Conservation (phyloP, 92 coral and sea anemone genomes). For the Porites rus region DNA sequence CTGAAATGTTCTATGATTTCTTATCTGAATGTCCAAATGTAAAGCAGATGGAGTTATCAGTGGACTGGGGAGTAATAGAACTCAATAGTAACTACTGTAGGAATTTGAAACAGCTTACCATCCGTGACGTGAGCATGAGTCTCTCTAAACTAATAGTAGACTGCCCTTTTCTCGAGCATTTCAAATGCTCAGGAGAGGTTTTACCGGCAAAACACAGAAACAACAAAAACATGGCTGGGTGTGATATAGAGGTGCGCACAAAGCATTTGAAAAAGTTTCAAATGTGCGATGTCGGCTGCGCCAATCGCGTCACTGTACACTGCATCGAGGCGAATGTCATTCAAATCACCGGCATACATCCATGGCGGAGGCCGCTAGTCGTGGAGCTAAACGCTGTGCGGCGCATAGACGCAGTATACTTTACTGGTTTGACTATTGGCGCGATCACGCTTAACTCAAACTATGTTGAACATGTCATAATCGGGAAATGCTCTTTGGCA, state of each 20-base stretch:
- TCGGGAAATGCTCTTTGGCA: conserved; percentile 70
- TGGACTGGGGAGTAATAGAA: conserved; percentile 67
- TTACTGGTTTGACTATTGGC: conserved; percentile 53
- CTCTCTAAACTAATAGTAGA: conserved; percentile 59
- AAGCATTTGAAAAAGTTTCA: conserved; percentile 65
- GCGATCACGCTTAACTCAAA: conserved; percentile 49
- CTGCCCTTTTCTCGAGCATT: conserved; percentile 75
- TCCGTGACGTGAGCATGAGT: conserved; percentile 66
- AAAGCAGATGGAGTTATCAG: conserved; percentile 69
- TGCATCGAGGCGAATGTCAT: conserved; percentile 59
- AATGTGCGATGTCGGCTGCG: conserved; percentile 62
- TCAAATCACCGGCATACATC: conserved; percentile 65
- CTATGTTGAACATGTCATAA: conserved; percentile 52
- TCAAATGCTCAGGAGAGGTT: conserved; percentile 70
- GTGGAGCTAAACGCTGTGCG: conserved; percentile 57
- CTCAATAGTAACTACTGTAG: conserved; percentile 64
- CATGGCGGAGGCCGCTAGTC: conserved; percentile 55
- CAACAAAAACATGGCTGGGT: conserved; percentile 27
- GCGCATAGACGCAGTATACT: conserved; percentile 46
- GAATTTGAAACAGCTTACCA: conserved; percentile 58
- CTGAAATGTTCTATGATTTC: conserved; percentile 50
- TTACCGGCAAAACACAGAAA: conserved; percentile 63
- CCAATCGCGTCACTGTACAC: conserved; percentile 47
- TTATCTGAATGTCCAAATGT: conserved; percentile 55
- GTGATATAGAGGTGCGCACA: conserved; percentile 56